These are phyloP conservation scores for Apodemia duryi DNA, from an alignment of 2,888 invertebrate species.

Conservation along the genomic window DNA sequence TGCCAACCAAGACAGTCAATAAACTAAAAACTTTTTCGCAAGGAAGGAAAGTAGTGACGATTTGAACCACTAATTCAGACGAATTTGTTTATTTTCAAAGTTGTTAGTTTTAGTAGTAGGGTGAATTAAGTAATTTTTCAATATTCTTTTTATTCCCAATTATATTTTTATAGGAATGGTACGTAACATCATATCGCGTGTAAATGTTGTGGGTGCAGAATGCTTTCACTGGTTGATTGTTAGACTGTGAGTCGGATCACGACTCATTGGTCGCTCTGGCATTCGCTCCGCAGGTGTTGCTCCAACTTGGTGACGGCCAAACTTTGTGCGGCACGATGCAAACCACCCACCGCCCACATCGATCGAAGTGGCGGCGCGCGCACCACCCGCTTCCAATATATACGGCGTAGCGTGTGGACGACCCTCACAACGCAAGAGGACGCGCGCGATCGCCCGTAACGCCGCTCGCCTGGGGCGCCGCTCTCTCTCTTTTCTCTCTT, in stretches of 20 bases:
- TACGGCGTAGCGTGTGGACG: constrained; percentile 59
- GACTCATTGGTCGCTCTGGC: constrained; percentile 27
- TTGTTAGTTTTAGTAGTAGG: not conserved
- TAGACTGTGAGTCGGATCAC: constrained; percentile 33
- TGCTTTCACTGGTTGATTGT: constrained; percentile 65
- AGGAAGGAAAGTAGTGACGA: too few relatives aligned
- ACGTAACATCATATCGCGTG: constrained; percentile 33
- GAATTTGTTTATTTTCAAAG: not conserved
- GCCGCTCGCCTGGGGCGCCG: constrained; percentile 76
- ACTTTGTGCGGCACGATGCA: constrained; percentile 50
- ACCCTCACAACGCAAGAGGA: constrained; percentile 79
- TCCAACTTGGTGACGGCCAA: constrained; percentile 56
- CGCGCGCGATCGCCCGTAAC: constrained; percentile 72
- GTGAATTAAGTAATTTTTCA: not conserved
- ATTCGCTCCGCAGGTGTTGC: constrained; percentile 51
- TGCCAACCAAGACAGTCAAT: too few relatives aligned
- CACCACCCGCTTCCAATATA: constrained; percentile 67
- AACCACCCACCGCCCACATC: constrained; percentile 50
- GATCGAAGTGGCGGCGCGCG: constrained; percentile 70
- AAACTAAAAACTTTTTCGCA: too few relatives aligned
- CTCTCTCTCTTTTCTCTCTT: constrained; percentile 77
- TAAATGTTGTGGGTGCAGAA: constrained; percentile 33
- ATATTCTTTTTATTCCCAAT: not conserved
- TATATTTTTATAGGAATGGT: not conserved
- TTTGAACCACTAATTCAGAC: too few relatives aligned